phyloP scores from a whole-genome alignment of 2,113 vertebrate genomes.

The Crypturellus undulatus region DNA sequence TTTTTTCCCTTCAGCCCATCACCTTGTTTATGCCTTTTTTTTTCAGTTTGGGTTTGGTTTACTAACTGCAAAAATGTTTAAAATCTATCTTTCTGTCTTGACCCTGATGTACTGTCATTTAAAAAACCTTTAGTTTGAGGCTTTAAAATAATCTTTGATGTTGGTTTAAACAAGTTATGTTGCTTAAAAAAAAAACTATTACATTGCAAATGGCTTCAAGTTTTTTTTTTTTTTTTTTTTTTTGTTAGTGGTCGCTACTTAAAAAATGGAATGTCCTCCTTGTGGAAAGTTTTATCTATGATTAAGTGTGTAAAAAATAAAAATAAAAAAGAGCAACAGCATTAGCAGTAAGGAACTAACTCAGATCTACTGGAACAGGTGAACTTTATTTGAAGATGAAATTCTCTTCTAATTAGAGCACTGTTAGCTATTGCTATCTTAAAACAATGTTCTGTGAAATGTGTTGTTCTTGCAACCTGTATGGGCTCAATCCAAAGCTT shows the following conservation, averaged over 20 bases:
- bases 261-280: not conserved
- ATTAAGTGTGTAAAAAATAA: not conserved
- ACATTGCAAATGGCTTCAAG: not conserved
- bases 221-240: not conserved
- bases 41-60: not conserved
- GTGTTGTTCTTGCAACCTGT: conserved; percentile 36
- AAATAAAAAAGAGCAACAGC: not conserved
- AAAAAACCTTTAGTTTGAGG: not conserved
- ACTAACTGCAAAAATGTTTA: not conserved
- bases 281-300: not conserved
- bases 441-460: conserved; percentile 10
- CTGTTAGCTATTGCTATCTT: conserved; percentile 26
- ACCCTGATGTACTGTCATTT: not conserved
- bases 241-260: not conserved
- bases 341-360: not conserved
- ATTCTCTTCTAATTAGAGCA: conserved; percentile 1
- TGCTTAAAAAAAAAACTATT: not conserved
- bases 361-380: conserved; percentile 8
- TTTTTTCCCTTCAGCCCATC: not conserved
- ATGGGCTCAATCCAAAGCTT: conserved; percentile 36
- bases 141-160: not conserved
- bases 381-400: conserved; percentile 1
- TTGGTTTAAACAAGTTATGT: not conserved
- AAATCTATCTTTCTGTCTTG: not conserved
- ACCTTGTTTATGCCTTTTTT: not conserved